phyloP scores from a whole-genome alignment of 2,888 invertebrate species.

The Myopa tessellatipennis region DNA sequence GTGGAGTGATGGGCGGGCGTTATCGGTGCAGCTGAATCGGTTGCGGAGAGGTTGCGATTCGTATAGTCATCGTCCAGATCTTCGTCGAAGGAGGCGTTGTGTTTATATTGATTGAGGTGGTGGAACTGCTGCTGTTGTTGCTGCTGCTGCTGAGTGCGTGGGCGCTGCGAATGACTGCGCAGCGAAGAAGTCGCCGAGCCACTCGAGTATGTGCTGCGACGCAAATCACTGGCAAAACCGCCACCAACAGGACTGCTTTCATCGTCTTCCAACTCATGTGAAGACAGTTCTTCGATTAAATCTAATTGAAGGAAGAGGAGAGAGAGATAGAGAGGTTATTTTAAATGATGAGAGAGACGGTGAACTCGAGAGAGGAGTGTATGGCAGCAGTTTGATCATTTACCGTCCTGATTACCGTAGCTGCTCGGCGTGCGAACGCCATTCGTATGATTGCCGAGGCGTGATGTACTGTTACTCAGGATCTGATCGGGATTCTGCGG shows the following conservation, averaged over 20 bases:
- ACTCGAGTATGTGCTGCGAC: slow-evolving; percentile 59
- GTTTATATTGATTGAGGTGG: slow-evolving; percentile 26
- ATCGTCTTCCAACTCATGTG: slow-evolving; percentile 72
- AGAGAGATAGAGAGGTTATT: neutral
- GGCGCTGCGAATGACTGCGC: slow-evolving; percentile 34
- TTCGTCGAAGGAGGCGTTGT: slow-evolving; percentile 57
- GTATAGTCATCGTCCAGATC: slow-evolving; percentile 59
- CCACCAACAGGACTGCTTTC: slow-evolving; percentile 70
- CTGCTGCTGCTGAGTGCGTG: slow-evolving; percentile 46
- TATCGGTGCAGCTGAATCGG: slow-evolving; percentile 52
- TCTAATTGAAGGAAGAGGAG: slow-evolving; percentile 48
- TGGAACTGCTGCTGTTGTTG: slow-evolving; percentile 54
- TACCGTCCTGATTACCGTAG: slow-evolving; percentile 44
- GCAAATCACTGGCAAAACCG: slow-evolving; percentile 13
- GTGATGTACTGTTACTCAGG: slow-evolving; percentile 66
- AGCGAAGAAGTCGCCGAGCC: slow-evolving; percentile 48
- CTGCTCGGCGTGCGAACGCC: slow-evolving; percentile 23
- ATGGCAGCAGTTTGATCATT: neutral
- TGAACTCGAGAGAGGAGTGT: neutral
- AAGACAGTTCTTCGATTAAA: slow-evolving; percentile 65
- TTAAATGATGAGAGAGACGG: neutral
- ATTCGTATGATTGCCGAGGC: slow-evolving; percentile 33
- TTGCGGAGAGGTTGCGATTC: slow-evolving; percentile 56
- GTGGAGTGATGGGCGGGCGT: slow-evolving; percentile 51
- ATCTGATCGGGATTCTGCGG: slow-evolving; percentile 85